These are phyloP conservation scores for Percopsis transmontana DNA, from an alignment of 2,113 vertebrate species.

Conservation along the genomic window DNA sequence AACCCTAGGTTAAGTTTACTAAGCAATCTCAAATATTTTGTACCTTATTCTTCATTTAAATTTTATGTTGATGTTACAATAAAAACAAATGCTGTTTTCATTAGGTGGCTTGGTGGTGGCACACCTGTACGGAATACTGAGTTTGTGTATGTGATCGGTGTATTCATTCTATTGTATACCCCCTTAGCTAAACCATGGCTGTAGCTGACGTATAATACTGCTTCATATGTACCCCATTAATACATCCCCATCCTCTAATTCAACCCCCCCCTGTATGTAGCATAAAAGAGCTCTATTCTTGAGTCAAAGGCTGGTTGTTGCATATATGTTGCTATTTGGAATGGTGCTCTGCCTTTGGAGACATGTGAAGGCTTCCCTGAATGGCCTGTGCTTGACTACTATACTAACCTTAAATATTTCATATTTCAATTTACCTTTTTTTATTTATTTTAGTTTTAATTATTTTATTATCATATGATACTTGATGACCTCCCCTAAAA, in stretches of 20 bases:
- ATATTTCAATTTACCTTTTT: neutral
- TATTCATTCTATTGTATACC: constrained; percentile 19
- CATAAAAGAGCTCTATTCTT: constrained; percentile 11
- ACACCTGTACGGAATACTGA: constrained; percentile 87
- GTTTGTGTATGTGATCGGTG: constrained; percentile 86
- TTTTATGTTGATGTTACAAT: constrained; percentile 34
- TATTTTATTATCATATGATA: too few relatives aligned
- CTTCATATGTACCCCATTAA: neutral
- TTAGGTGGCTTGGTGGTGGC: constrained; percentile 89
- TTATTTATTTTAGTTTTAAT: too few relatives aligned
- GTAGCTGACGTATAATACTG: constrained; percentile 26
- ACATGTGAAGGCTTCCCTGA: neutral
- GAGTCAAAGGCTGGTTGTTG: constrained; percentile 7
- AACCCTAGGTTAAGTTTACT: too few relatives aligned
- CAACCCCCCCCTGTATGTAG: constrained; percentile 3
- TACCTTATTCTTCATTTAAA: neutral
- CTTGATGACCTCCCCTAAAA: too few relatives aligned
- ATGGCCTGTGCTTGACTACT: constrained; percentile 32
- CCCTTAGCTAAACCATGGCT: constrained; percentile 29
- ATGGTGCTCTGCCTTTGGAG: constrained; percentile 5
- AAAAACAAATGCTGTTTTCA: constrained; percentile 75
- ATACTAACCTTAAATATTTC: constrained; percentile 1
- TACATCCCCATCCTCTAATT: constrained; percentile 31
- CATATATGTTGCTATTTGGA: neutral
- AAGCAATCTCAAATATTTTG: neutral